Conservation (phyloP, 2,888 invertebrate species). For the Tupiocoris notatus region DNA sequence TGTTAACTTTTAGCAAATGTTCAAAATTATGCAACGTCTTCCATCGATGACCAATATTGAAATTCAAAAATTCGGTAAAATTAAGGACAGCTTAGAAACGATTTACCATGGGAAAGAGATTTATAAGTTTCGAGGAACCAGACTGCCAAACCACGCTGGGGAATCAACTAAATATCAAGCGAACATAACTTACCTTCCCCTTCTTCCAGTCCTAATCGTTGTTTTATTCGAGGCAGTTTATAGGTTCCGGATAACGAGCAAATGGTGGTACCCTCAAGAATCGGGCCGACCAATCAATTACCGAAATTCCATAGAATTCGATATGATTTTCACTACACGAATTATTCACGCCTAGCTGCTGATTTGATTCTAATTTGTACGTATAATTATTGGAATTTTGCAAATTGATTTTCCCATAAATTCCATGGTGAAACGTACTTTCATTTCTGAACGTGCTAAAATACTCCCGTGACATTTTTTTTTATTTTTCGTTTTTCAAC, state of each 20-base stretch:
- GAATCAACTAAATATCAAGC: slow-evolving; percentile 28
- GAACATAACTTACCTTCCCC: slow-evolving; percentile 34
- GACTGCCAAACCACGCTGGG: slow-evolving; percentile 6
- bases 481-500: too few relatives aligned
- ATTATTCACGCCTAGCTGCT: too few relatives aligned
- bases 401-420: too few relatives aligned
- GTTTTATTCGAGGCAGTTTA: slow-evolving; percentile 40
- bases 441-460: too few relatives aligned
- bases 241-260: slow-evolving; percentile 38
- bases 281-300: slow-evolving; percentile 17
- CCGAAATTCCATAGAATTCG: slow-evolving; percentile 14
- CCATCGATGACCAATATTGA: too few relatives aligned
- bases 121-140: slow-evolving; percentile 6
- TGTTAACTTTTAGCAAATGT: too few relatives aligned
- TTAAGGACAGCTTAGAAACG: slow-evolving; percentile 21
- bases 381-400: too few relatives aligned
- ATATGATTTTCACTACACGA: too few relatives aligned
- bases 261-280: slow-evolving; percentile 17
- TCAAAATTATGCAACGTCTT: too few relatives aligned
- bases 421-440: too few relatives aligned
- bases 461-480: too few relatives aligned
- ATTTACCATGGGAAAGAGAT: slow-evolving; percentile 29
- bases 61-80: slow-evolving; percentile 27
- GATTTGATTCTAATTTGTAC: too few relatives aligned
- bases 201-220: slow-evolving; percentile 18